Evolutionary conservation across 30 jellyfish, hydroid and myxozoan genomes (phyloP).

Genomic region (Cassiopea xamachana): DNA sequence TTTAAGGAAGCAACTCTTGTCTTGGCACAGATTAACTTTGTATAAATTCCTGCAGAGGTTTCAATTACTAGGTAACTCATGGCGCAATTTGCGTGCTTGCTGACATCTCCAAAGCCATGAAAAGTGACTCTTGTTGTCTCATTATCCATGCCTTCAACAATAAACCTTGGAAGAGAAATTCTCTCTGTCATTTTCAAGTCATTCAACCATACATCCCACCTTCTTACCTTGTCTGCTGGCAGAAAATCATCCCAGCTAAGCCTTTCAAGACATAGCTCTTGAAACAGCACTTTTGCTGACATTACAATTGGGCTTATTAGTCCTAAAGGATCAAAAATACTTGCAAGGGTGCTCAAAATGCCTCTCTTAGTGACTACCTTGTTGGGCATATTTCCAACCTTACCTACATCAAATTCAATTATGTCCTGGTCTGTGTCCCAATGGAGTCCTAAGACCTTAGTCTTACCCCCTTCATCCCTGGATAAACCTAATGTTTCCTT

Average conservation of each 20-base stretch:
- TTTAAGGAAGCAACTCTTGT: no score
- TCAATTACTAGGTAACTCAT: neutral
- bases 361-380: conserved; percentile 46
- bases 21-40: neutral
- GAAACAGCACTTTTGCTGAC: conserved; percentile 30
- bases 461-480: conserved; percentile 11
- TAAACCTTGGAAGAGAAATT: conserved; percentile 26
- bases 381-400: conserved; percentile 5
- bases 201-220: conserved; percentile 51
- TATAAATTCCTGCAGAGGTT: neutral
- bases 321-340: conserved; percentile 45
- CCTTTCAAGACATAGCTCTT: conserved; percentile 12
- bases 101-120: neutral
- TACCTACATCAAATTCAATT: conserved; percentile 26
- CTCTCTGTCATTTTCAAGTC: neutral
- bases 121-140: neutral
- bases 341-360: conserved; percentile 48
- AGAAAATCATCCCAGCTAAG: conserved; percentile 42
- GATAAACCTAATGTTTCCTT: neutral
- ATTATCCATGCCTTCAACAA: neutral
- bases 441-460: conserved; percentile 50
- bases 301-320: conserved; percentile 35
- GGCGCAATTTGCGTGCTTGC: neutral
- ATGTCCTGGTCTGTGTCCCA: conserved; percentile 52
- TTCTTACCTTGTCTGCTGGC: conserved; percentile 28